phyloP scores from a whole-genome alignment of 2,797 vertebrate species.

The Lacerta agilis region DNA sequence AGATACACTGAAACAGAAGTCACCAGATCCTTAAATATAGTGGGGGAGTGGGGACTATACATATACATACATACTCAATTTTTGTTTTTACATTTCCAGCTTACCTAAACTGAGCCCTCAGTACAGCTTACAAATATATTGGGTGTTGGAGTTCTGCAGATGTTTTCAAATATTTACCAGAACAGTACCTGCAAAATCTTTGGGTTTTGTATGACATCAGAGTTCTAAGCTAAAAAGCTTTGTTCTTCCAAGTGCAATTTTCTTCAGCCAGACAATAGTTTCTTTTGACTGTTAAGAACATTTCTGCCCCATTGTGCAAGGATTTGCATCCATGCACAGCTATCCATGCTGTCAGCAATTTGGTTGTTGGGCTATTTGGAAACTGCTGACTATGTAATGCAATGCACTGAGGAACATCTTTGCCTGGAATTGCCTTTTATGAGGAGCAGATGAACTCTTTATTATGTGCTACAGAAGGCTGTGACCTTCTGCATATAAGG shows the following conservation, averaged over 20 bases:
- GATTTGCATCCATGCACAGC: neutral
- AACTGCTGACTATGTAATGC: neutral
- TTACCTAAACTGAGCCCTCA: neutral
- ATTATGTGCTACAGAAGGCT: neutral
- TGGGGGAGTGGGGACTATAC: too few relatives aligned
- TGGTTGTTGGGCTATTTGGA: neutral
- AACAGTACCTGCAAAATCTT: neutral
- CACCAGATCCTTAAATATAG: too few relatives aligned
- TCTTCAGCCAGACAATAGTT: neutral
- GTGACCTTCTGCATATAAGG: neutral
- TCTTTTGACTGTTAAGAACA: neutral
- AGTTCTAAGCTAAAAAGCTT: too few relatives aligned
- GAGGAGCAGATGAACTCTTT: neutral
- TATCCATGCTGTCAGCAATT: slow-evolving; percentile 2
- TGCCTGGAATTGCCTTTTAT: neutral
- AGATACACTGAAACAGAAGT: too few relatives aligned
- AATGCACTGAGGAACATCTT: neutral
- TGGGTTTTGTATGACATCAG: neutral
- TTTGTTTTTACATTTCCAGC: neutral
- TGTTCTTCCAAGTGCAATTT: neutral
- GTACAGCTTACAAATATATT: neutral
- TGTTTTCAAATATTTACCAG: neutral
- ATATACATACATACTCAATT: too few relatives aligned
- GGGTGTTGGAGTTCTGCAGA: neutral
- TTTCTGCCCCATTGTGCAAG: neutral